Base-by-base conservation (phyloP, 2,113 vertebrate species). In the Polypterus senegalus region DNA sequence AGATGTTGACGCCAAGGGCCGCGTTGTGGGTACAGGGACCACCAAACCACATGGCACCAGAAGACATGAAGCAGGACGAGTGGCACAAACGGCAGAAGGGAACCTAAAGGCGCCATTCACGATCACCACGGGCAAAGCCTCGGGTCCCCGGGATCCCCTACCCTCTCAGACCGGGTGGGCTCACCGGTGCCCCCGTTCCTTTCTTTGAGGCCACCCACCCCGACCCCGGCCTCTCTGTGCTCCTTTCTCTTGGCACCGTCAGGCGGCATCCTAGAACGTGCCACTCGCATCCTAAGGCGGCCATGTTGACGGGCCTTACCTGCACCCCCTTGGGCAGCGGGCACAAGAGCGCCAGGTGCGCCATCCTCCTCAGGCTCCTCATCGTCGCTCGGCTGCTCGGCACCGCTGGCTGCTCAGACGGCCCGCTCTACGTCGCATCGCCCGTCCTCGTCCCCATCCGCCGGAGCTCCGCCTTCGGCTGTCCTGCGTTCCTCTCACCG, bases 281-380 rank as follows among this genome's bases (percentile, higher is more conserved):
- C 27, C 27, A 27, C 27, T 27, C 27, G 27, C 27, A 27, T 27
- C 27, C 27, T 27, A 27, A 27, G 27, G 27, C 27, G 27, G 27
- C 27, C 27, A 27, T 60, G 7, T 56, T 65, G n/a, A 11, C 3
- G 45, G n/a, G 75, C 70, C 79, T 65, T 78, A 91, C 89, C 92
- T 94, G 91, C 79, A 92, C 74, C 54, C 91, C 91, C 74, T 90
- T 90, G 61, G 92, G 86, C 61, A 90, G 68, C 9, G 91, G 92
- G 70, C 92, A 93, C 75, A 93, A 87, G 27, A 94, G 85, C 79
- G 89, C 85, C 82, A 91, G 66, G 74, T 91, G 89, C 71, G 86
- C 77, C 68, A 94, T 79, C 65, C 90, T 87, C 77, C 92, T 78
- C 71, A 93, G 56, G 77, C 84, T 76, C 77, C 92, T 81, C 83